Conservation (phyloP, 2,888 invertebrate genomes). For the Abrostola triplasia region DNA sequence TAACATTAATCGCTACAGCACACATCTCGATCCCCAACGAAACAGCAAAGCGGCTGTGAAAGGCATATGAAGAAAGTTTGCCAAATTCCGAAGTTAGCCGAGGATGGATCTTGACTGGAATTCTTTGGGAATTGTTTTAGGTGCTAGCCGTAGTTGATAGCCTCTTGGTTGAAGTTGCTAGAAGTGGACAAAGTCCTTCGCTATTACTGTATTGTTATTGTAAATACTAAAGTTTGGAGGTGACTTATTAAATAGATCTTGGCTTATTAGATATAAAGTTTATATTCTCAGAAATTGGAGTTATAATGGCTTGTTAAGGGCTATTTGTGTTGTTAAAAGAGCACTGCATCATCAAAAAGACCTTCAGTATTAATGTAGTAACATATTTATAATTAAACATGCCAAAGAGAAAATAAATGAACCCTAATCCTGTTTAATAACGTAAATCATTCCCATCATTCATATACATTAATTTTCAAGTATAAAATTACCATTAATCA, state of each 20-base stretch:
- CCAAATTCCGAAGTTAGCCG: conserved; percentile 63
- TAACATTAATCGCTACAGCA: conserved; percentile 1
- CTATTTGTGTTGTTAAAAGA: too few relatives aligned
- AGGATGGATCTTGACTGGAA: conserved; percentile 59
- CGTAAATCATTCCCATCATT: too few relatives aligned
- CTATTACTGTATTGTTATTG: conserved; percentile 12
- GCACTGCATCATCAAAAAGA: too few relatives aligned
- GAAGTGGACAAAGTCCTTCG: conserved; percentile 9
- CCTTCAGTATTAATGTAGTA: too few relatives aligned
- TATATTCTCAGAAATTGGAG: neutral
- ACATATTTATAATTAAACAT: too few relatives aligned
- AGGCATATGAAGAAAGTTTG: conserved; percentile 76
- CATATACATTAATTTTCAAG: neutral
- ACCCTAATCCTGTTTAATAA: too few relatives aligned
- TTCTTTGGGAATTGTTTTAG: conserved; percentile 60
- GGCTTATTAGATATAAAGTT: neutral
- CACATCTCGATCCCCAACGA: conserved; percentile 9
- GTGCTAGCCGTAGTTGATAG: conserved; percentile 45
- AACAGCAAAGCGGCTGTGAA: conserved; percentile 61
- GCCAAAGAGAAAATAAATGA: too few relatives aligned
- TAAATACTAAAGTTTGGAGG: conserved; percentile 12
- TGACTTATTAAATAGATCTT: conserved; percentile 1
- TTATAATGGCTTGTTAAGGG: neutral
- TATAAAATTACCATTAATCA: neutral
- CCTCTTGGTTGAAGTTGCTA: conserved; percentile 11